These are phyloP conservation scores for Tarsius wallacei DNA, from an alignment of 2,797 vertebrate genomes.

Conservation along the genomic window DNA sequence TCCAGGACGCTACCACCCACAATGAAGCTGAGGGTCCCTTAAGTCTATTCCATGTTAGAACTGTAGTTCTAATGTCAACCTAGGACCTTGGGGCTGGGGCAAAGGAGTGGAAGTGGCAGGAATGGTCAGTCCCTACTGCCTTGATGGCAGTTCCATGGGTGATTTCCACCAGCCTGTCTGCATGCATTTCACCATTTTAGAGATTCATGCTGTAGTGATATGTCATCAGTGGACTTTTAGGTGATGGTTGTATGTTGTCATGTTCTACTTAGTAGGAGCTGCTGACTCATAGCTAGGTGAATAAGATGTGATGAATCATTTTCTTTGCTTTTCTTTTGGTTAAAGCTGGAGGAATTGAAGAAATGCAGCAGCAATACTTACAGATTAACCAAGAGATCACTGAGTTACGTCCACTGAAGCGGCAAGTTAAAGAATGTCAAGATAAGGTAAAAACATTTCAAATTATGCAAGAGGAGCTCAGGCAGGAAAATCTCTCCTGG, in stretches of 20 bases:
- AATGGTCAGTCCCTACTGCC: background rate
- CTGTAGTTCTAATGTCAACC: background rate
- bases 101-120: background rate
- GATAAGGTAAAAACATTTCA: conserved; percentile 84
- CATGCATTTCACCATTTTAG: conserved; percentile 42
- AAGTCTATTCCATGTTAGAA: background rate
- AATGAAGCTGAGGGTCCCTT: background rate
- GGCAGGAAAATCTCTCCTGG: conserved; percentile 89
- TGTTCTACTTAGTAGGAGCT: background rate
- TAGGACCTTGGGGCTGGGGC: background rate
- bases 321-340: conserved; percentile 66
- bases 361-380: conserved; percentile 93
- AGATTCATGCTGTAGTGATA: background rate
- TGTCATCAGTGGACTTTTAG: background rate
- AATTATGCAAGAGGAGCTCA: conserved; percentile 87
- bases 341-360: conserved; percentile 95
- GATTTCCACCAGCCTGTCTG: background rate
- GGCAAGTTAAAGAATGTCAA: conserved; percentile 87
- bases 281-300: background rate
- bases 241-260: background rate
- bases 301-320: conserved; percentile 53
- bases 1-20: background rate
- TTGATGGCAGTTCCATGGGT: background rate
- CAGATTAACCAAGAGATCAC: conserved; percentile 91
- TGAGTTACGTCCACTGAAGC: conserved; percentile 89